Evolutionary conservation across 2,113 vertebrate genomes (phyloP), one percentile per base, ranked within the genome.

Genomic region (Falco punctatus): DNA sequence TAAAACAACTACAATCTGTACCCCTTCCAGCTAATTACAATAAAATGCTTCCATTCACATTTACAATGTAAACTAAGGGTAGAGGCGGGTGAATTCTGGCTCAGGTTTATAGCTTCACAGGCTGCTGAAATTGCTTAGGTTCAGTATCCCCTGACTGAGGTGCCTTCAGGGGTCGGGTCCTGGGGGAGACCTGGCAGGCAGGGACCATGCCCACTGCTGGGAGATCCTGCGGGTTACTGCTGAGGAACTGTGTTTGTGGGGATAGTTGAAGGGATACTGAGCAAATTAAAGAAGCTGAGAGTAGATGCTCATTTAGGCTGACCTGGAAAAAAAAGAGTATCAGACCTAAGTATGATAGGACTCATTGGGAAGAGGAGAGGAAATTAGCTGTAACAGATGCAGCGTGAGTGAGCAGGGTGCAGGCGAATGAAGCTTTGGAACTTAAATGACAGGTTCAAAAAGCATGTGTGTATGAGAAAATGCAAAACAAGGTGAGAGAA

Each of bases 1-100:
- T 97, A 97, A 97, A 97, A 92, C 69, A 96, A 94, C 90, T 94
- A 94, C 84, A 92, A 71, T 88, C 88, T 95, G 90, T 83, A 88
- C 24, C 33, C 38, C 71, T 96, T 92, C 88, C 81, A 95, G 86
- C 81, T 96, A 95, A 97, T 95, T 90, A 90, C 84, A 96, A 95
- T 97, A 96, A 97, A 97, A 97, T 77, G 81, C 81, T 92, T 95
- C 46, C 5, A 35, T 95, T 96, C 91, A 95, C 86, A 82, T 85
- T 87, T 85, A 70, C 81, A 92, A 13, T 55, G 86, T 97, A 96
- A 94, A 94, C 90, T 80, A 72, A 82, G 46, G 70, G 64, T 83
- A 91, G 57, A 88, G 81, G 74, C 5, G 2, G 49, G 72, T 95
- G 90, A 92, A 65, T 94, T 81, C 82, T 88, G 54, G 62, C 83